phyloP scores from a whole-genome alignment of 2,888 invertebrate genomes.

The Cerceris rybyensis region DNA sequence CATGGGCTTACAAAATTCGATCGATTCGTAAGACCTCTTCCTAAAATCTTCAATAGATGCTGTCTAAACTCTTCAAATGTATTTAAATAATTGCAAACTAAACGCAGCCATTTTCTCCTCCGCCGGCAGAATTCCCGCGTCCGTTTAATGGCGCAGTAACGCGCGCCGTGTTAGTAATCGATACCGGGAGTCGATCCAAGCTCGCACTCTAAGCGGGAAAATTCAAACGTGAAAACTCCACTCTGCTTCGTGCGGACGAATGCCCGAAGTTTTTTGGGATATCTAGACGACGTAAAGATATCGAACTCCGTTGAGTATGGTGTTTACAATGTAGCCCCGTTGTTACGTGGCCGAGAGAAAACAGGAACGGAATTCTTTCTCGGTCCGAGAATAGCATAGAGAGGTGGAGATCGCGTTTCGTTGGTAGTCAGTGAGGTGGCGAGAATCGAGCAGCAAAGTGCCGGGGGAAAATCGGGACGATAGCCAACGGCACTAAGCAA shows the following conservation, averaged over 20 bases:
- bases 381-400: constrained; percentile 78
- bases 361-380: constrained; percentile 74
- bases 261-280: neutral
- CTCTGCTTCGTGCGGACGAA: neutral
- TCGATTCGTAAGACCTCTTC: too few relatives aligned
- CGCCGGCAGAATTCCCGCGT: constrained; percentile 14
- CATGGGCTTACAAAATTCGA: too few relatives aligned
- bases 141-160: neutral
- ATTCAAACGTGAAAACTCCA: constrained; percentile 31
- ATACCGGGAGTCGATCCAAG: constrained; percentile 33
- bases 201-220: constrained; percentile 39
- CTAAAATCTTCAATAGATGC: too few relatives aligned
- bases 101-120: neutral
- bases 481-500: constrained; percentile 79
- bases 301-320: constrained; percentile 17
- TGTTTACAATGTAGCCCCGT: constrained; percentile 67
- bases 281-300: too few relatives aligned
- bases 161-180: neutral
- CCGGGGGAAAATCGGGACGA: constrained; percentile 76
- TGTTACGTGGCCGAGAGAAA: constrained; percentile 71
- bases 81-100: neutral
- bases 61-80: too few relatives aligned
- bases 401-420: constrained; percentile 81
- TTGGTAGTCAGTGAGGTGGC: constrained; percentile 66
- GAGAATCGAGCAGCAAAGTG: constrained; percentile 72